Conservation (phyloP, 2,113 vertebrate genomes). For the Heterotilapia buettikoferi region DNA sequence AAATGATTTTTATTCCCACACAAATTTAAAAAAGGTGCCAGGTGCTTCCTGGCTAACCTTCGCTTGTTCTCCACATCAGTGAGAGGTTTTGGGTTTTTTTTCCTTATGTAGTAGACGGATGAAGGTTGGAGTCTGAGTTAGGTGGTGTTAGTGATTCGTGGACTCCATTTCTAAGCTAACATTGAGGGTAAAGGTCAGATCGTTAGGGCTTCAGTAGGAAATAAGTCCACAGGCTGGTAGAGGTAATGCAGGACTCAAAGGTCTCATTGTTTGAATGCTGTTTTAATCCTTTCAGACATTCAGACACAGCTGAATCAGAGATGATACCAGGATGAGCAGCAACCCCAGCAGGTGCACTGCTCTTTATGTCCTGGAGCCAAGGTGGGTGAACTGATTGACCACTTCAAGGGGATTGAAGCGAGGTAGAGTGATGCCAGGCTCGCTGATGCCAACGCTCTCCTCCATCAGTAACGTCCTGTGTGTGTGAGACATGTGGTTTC, state of each 20-base stretch:
- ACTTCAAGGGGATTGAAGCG: neutral
- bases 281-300: too few species aligned
- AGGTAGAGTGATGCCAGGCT: neutral
- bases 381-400: neutral
- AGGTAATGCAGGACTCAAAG: neutral
- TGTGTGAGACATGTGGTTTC: neutral
- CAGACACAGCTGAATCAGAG: neutral
- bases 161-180: neutral
- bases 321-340: neutral
- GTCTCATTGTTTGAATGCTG: neutral
- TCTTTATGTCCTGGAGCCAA: neutral
- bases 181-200: neutral
- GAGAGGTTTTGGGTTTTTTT: fast-evolving
- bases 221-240: neutral
- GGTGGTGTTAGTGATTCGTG: neutral
- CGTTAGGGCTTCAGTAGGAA: neutral
- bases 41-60: neutral
- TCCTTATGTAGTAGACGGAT: neutral
- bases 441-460: neutral
- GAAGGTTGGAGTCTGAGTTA: neutral
- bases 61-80: neutral
- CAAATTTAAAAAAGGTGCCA: neutral
- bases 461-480: neutral
- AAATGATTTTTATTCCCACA: neutral
- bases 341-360: neutral